These are phyloP conservation scores for Neotragus pygmaeus DNA, from an alignment of 2,113 vertebrate genomes.

Conservation along the genomic window DNA sequence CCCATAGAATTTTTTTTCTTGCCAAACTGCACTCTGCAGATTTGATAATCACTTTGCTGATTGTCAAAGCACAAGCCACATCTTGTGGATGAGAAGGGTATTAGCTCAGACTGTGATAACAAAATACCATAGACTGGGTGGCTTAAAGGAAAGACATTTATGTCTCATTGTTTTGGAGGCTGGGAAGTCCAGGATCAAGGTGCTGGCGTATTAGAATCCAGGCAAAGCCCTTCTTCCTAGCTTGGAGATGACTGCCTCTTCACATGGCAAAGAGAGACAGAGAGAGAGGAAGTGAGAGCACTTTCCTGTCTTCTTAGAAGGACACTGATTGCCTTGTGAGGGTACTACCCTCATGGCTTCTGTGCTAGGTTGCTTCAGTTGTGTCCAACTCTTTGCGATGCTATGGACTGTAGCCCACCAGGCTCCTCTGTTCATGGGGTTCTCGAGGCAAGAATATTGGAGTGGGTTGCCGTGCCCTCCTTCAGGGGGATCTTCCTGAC, in stretches of 20 bases:
- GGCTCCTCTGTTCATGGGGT: not conserved
- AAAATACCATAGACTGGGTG: not conserved
- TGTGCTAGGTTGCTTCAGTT: not conserved
- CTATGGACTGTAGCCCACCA: not conserved
- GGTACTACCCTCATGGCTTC: not conserved
- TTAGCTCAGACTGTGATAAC: not conserved
- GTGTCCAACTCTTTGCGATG: fast-evolving
- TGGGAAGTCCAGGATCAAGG: not conserved
- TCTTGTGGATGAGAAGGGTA: not conserved
- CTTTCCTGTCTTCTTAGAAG: not conserved
- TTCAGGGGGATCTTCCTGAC: not conserved
- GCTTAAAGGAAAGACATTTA: not conserved
- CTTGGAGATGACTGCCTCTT: not conserved
- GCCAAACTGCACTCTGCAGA: not conserved
- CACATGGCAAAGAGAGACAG: not conserved
- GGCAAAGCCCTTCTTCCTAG: not conserved
- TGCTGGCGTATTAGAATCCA: not conserved
- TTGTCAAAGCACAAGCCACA: not conserved
- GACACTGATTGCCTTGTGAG: not conserved
- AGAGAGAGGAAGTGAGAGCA: not conserved
- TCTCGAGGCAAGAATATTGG: not conserved
- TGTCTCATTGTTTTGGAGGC: not conserved
- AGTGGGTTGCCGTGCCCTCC: not conserved
- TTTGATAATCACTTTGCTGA: not conserved
- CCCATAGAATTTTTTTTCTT: not conserved